These are phyloP conservation scores for Pseudobourletiella spinata DNA, from an alignment of 1,140 invertebrate species.

Conservation along the genomic window DNA sequence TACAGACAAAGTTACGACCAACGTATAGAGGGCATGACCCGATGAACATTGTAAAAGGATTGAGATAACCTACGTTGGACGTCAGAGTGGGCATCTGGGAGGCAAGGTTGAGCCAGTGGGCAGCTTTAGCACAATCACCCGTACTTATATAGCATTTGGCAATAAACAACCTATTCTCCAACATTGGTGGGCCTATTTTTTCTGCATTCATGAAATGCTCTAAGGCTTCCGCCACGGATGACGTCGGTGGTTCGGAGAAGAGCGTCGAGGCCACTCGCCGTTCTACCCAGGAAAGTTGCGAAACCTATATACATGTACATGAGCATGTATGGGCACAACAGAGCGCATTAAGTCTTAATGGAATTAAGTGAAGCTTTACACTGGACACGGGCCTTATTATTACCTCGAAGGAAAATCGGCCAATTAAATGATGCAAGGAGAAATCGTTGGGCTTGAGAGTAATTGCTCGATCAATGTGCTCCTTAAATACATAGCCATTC, in stretches of 20 bases:
- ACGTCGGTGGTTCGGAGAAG: conserved; percentile 55
- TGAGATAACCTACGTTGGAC: conserved; percentile 42
- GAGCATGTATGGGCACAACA: too few species aligned
- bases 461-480: conserved; percentile 62
- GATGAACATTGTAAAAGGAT: background rate
- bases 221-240: conserved; percentile 58
- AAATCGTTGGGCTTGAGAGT: conserved; percentile 55
- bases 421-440: conserved; percentile 58
- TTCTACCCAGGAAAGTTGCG: conserved; percentile 58
- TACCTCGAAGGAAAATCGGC: conserved; percentile 60
- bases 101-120: conserved; percentile 50
- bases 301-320: too few species aligned
- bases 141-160: conserved; percentile 57
- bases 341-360: too few species aligned
- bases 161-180: conserved; percentile 60
- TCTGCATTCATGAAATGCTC: conserved; percentile 56
- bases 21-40: background rate
- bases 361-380: background rate
- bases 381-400: conserved; percentile 8
- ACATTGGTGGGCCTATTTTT: conserved; percentile 51
- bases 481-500: conserved; percentile 57
- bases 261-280: conserved; percentile 60
- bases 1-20: background rate
- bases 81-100: conserved; percentile 39
- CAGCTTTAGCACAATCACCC: conserved; percentile 47